phyloP scores from a whole-genome alignment of 2,113 vertebrate genomes.

The Xenus cinereus region DNA sequence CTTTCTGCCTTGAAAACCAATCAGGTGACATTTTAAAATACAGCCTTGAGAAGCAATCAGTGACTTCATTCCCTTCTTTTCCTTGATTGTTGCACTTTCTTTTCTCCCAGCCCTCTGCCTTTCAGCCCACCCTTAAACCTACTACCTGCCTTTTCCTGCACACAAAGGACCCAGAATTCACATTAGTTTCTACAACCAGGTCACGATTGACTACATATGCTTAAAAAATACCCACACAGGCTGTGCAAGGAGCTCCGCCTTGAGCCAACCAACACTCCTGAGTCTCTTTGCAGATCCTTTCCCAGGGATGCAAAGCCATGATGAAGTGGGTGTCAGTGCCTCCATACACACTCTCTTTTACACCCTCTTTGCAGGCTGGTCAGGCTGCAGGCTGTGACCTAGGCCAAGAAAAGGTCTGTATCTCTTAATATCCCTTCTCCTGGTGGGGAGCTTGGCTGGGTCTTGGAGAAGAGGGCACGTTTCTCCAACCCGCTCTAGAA shows the following conservation, averaged over 20 bases:
- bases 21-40: constrained; percentile 20
- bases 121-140: not conserved
- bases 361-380: not conserved
- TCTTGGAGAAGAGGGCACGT: not conserved
- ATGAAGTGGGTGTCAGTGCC: not conserved
- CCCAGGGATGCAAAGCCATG: not conserved
- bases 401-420: not conserved
- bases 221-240: not conserved
- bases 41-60: constrained; percentile 21
- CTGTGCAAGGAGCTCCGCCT: not conserved
- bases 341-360: not conserved
- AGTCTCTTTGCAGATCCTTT: not conserved
- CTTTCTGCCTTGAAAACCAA: constrained; percentile 34
- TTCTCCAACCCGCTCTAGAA: not conserved
- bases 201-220: not conserved
- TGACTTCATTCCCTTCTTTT: constrained; percentile 30
- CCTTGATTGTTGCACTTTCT: not conserved
- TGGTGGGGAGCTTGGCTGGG: not conserved
- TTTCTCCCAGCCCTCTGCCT: not conserved
- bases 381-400: not conserved
- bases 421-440: not conserved
- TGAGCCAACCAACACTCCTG: not conserved
- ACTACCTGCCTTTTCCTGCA: not conserved
- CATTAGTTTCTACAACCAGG: not conserved
- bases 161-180: not conserved